Percentiles rank a stretch among this genome's conserved stretches.
Conservation (phyloP, 2,797 vertebrate species). For the Myotis daubentonii region DNA sequence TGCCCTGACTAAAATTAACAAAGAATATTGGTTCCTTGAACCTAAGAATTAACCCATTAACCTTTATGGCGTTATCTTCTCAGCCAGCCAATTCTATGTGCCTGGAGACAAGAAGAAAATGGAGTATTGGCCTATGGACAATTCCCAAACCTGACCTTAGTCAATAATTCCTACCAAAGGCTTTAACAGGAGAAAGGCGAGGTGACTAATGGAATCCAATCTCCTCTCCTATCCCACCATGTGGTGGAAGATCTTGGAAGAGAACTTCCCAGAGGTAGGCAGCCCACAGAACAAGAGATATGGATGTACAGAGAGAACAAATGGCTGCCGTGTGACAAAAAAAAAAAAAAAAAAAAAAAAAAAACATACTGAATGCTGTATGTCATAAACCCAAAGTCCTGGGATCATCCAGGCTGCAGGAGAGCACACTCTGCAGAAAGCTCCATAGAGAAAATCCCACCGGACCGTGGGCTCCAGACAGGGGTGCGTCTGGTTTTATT, state of each 20-base stretch:
- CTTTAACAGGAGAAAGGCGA: constrained; percentile 4
- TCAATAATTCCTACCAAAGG: not conserved
- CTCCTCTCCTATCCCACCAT: not conserved
- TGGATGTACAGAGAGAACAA: not conserved
- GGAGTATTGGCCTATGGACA: not conserved
- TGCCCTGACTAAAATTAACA: not conserved
- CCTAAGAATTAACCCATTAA: not conserved
- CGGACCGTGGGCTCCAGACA: not conserved
- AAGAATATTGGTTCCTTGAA: constrained; percentile 7
- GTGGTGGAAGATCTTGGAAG: not conserved
- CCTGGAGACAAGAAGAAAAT: not conserved
- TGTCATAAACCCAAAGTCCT: not conserved
- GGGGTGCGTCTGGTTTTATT: not conserved
- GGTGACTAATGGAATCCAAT: not conserved
- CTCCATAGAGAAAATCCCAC: not conserved
- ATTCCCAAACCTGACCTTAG: not conserved
- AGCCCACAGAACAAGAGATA: not conserved
- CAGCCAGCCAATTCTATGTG: not conserved
- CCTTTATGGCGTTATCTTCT: not conserved
- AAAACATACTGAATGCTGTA: not conserved
- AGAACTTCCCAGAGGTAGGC: not conserved
- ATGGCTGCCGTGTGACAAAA: not conserved
- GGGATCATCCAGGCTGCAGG: not conserved
- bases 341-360: not conserved
- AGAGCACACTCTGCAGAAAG: not conserved